Percentiles rank a stretch among this genome's conserved stretches.
Conservation (phyloP, 2,888 invertebrate genomes). For the Rhorus exstirpatorius region DNA sequence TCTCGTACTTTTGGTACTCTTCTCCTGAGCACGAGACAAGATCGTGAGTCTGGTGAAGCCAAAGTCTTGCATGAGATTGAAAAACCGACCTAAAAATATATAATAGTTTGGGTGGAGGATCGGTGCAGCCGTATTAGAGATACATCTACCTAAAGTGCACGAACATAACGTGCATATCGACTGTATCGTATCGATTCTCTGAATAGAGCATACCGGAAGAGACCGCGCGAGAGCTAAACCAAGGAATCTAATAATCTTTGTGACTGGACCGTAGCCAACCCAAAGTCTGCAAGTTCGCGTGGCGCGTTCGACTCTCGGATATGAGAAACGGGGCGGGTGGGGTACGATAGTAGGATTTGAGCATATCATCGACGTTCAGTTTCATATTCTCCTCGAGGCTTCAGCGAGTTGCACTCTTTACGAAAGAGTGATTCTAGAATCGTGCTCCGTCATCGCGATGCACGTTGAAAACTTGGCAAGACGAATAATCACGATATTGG, state of each 20-base stretch:
- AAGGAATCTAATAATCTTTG: conserved; percentile 79
- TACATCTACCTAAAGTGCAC: conserved; percentile 43
- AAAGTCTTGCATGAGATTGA: conserved; percentile 38
- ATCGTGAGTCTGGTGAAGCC: conserved; percentile 8
- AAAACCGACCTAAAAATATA: conserved; percentile 15
- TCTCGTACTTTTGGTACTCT: conserved; percentile 18
- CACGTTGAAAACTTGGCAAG: conserved; percentile 36
- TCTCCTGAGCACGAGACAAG: conserved; percentile 15
- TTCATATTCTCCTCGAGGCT: conserved; percentile 34
- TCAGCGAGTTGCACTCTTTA: conserved; percentile 46
- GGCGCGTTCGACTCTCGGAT: conserved; percentile 41
- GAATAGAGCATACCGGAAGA: conserved; percentile 54
- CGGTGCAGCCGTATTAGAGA: conserved; percentile 9
- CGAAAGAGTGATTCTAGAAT: conserved; percentile 29
- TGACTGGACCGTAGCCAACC: conserved; percentile 79
- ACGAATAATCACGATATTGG: conserved; percentile 22
- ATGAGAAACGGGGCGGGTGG: conserved; percentile 36
- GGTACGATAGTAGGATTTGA: conserved; percentile 15
- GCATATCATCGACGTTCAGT: conserved; percentile 53
- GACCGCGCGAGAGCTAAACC: conserved; percentile 40
- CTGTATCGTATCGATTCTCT: conserved; percentile 74
- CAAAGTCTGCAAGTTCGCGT: conserved; percentile 75
- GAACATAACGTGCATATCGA: conserved; percentile 22
- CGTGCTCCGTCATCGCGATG: conserved; percentile 29
- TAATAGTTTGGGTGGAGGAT: not conserved